A percentile compares a stretch with the other conserved stretches of the same genome.
These are phyloP conservation scores for Tiliacea citrago DNA, from an alignment of 2,888 invertebrate genomes.

Conservation along the genomic window DNA sequence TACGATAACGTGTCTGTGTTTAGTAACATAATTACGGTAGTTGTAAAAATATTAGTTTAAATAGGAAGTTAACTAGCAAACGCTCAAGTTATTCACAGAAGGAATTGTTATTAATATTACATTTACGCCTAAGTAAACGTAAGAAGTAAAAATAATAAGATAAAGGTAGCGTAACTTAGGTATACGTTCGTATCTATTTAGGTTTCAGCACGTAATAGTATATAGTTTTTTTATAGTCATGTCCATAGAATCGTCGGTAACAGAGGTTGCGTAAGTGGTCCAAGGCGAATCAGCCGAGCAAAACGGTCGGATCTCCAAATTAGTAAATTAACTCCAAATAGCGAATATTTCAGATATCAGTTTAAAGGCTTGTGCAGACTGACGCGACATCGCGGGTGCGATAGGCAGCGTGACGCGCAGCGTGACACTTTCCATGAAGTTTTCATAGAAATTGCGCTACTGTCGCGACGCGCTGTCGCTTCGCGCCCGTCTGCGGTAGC, in stretches of 20 bases:
- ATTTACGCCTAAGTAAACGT: conserved; percentile 29
- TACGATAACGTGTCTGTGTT: conserved; percentile 63
- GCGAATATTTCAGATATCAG: conserved; percentile 42
- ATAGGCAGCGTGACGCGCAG: too few species aligned
- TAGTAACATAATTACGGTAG: conserved; percentile 59
- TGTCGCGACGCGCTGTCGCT: too few species aligned
- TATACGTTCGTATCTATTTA: conserved; percentile 1
- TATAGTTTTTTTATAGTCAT: conserved; percentile 44
- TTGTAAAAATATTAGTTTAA: conserved; percentile 58
- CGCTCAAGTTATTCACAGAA: conserved; percentile 45
- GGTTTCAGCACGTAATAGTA: conserved; percentile 21
- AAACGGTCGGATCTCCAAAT: conserved; percentile 76
- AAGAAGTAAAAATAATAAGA: conserved; percentile 1
- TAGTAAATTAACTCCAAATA: conserved; percentile 62
- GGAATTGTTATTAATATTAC: conserved; percentile 30
- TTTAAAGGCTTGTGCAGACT: too few species aligned
- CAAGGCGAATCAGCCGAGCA: conserved; percentile 81
- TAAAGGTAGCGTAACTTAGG: background rate
- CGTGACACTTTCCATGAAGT: too few species aligned
- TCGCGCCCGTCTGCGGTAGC: too few species aligned
- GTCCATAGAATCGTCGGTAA: conserved; percentile 68
- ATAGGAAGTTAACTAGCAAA: conserved; percentile 61
- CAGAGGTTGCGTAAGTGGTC: conserved; percentile 80
- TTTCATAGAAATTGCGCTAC: too few species aligned
- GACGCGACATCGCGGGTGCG: too few species aligned